These are phyloP conservation scores for Drosophila tropicalis DNA, from an alignment of 1,140 invertebrate species.

Conservation along the genomic window DNA sequence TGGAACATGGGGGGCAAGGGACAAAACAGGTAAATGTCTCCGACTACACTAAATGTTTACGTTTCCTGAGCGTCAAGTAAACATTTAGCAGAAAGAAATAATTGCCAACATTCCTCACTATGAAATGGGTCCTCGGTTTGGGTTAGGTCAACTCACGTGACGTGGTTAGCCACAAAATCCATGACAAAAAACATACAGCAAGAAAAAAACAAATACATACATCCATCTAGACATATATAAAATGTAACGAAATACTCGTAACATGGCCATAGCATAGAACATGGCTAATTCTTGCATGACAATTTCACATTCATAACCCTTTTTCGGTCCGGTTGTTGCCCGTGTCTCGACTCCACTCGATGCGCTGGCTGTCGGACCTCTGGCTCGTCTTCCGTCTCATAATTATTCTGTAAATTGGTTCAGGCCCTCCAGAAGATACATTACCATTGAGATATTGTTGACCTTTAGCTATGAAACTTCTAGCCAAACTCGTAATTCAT, in stretches of 20 bases:
- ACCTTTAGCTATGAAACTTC: background rate
- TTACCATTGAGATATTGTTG: slow-evolving; percentile 7
- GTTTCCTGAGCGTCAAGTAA: slow-evolving; percentile 73
- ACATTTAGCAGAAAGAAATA: slow-evolving; percentile 75
- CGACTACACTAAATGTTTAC: slow-evolving; percentile 76
- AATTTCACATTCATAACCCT: slow-evolving; percentile 83
- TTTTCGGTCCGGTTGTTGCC: slow-evolving; percentile 54
- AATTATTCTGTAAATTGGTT: slow-evolving; percentile 59
- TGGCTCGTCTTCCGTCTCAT: slow-evolving; percentile 65
- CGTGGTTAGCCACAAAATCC: slow-evolving; percentile 59
- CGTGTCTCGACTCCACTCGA: background rate
- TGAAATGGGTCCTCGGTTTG: slow-evolving; percentile 51
- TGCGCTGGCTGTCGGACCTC: slow-evolving; percentile 40
- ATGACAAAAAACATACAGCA: slow-evolving; percentile 7
- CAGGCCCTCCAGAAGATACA: background rate
- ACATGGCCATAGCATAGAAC: slow-evolving; percentile 75
- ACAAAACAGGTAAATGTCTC: slow-evolving; percentile 29
- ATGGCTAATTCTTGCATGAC: slow-evolving; percentile 83
- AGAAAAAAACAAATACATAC: slow-evolving; percentile 9
- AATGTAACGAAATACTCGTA: slow-evolving; percentile 68
- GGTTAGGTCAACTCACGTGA: slow-evolving; percentile 62
- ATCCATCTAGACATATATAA: slow-evolving; percentile 40
- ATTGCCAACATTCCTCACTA: slow-evolving; percentile 68
- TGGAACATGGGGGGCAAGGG: background rate
- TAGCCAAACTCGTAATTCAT: background rate